Evolutionary conservation across 2,888 invertebrate species (phyloP).

Genomic region (Mythimna lalbum): DNA sequence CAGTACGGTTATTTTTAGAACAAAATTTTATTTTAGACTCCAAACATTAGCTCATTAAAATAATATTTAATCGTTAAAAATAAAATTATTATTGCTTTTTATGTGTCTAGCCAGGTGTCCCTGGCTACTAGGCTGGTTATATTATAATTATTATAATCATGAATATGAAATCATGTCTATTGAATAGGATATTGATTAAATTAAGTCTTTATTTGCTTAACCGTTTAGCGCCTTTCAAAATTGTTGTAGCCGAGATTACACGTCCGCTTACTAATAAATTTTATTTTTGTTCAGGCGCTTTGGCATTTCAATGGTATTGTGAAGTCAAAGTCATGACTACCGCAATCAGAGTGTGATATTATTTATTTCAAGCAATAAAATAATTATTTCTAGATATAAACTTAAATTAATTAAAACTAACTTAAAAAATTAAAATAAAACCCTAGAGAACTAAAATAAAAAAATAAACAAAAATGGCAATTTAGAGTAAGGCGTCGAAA

Average conservation of each 20-base stretch:
- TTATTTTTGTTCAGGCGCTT: not conserved
- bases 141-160: constrained; percentile 16
- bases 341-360: too few relatives aligned
- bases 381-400: too few relatives aligned
- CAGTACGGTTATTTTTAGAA: not conserved
- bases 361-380: too few relatives aligned
- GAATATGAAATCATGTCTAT: constrained; percentile 10
- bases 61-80: not conserved
- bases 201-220: not conserved
- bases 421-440: too few relatives aligned
- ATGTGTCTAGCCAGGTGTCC: too few relatives aligned
- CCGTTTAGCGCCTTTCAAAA: constrained; percentile 21
- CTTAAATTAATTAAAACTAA: too few relatives aligned
- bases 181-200: constrained; percentile 4
- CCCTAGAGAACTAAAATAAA: too few relatives aligned
- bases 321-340: too few relatives aligned
- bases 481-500: too few relatives aligned
- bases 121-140: not conserved
- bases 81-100: not conserved
- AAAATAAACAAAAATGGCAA: too few relatives aligned
- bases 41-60: not conserved
- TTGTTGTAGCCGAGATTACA: not conserved
- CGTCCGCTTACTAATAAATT: not conserved
- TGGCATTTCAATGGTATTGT: not conserved
- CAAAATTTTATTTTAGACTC: not conserved